Percentiles rank a stretch among this genome's conserved stretches.
Evolutionary conservation across 64 coral and sea anemone genomes (phyloP).

Genomic region (Montipora efflorescens): DNA sequence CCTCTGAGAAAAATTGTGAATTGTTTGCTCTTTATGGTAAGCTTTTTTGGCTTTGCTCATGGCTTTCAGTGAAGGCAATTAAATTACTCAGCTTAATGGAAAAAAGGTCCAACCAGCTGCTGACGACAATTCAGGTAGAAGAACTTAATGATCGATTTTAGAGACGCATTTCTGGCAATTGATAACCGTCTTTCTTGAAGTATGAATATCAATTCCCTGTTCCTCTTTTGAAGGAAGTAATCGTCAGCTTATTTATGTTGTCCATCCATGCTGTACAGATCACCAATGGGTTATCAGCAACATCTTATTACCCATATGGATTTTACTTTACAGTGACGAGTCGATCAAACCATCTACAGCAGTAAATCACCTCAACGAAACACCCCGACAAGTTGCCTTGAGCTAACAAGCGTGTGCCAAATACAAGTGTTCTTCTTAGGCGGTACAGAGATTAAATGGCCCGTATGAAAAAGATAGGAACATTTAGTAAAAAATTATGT

Average conservation of each 20-base stretch:
- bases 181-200: neutral
- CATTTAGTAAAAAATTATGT: too few species aligned
- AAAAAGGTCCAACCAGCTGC: too few species aligned
- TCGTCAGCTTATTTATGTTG: neutral
- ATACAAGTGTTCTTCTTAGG: neutral
- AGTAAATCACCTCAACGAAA: neutral
- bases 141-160: neutral
- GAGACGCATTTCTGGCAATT: neutral
- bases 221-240: neutral
- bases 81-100: neutral
- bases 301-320: neutral
- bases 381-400: slow-evolving; percentile 2
- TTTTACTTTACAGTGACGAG: neutral
- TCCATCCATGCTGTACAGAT: neutral
- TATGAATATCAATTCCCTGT: neutral
- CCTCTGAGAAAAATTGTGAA: neutral
- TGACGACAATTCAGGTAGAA: neutral
- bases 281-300: neutral
- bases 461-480: too few species aligned
- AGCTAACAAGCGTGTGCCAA: neutral
- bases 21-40: neutral
- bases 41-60: neutral
- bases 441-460: neutral
- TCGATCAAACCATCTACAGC: neutral
- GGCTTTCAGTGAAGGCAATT: neutral